Conservation (phyloP, 2,888 invertebrate genomes). For the Orthosia gothica region DNA sequence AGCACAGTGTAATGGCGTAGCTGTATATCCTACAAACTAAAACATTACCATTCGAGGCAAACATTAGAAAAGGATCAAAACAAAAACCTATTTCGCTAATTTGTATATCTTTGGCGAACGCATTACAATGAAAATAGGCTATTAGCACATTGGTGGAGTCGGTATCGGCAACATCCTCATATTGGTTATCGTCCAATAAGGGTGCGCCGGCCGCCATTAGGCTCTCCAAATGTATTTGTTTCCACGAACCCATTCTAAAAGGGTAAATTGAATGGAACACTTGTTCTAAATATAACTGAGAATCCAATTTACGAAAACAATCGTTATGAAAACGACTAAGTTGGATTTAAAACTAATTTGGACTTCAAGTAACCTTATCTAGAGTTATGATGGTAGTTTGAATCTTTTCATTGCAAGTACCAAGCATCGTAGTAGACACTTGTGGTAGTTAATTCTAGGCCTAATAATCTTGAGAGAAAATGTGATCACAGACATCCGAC, state of each 20-base stretch:
- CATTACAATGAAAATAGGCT: conserved; percentile 68
- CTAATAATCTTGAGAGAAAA: too few species aligned
- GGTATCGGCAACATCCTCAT: conserved; percentile 67
- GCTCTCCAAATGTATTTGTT: conserved; percentile 63
- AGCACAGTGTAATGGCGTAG: not conserved
- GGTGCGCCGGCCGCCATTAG: conserved; percentile 62
- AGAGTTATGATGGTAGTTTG: not conserved
- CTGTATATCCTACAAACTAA: not conserved
- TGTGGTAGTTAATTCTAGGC: too few species aligned
- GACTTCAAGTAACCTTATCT: not conserved
- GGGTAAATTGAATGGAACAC: conserved; percentile 47
- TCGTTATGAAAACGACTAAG: conserved; percentile 16
- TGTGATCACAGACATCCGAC: too few species aligned
- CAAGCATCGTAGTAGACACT: too few species aligned
- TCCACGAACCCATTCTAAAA: conserved; percentile 54
- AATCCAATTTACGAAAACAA: conserved; percentile 46
- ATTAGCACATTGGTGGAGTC: conserved; percentile 69
- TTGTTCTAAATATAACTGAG: conserved; percentile 48
- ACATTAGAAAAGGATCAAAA: not conserved
- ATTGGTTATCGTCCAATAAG: conserved; percentile 74
- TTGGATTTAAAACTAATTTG: conserved; percentile 17
- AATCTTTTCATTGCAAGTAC: too few species aligned
- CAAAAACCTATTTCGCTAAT: conserved; percentile 38
- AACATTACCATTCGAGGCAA: not conserved
- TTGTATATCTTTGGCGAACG: conserved; percentile 45